Percentiles rank a stretch among this genome's conserved stretches.
Evolutionary conservation across 2,797 vertebrate species (phyloP).

Genomic region (Phrynocephalus vlangalii): DNA sequence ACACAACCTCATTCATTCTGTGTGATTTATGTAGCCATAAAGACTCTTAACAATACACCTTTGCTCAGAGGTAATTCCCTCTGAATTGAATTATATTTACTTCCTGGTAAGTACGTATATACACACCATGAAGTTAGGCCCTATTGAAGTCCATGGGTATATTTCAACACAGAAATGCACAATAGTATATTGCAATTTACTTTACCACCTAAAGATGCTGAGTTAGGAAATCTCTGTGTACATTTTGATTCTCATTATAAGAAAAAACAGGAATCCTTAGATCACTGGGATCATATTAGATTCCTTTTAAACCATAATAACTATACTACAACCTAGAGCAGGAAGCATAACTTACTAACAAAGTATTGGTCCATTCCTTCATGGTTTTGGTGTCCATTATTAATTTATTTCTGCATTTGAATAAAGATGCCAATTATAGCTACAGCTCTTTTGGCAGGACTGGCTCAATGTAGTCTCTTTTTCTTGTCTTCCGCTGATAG

Average conservation of each 20-base stretch:
- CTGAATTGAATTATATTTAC: neutral
- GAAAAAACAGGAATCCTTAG: neutral
- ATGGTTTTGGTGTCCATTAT: neutral
- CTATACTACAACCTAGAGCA: neutral
- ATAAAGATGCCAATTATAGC: constrained; percentile 24
- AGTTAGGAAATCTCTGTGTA: neutral
- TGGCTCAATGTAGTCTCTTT: neutral
- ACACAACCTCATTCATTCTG: neutral
- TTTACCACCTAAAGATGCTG: neutral
- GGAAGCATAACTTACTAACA: neutral
- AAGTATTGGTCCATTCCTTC: neutral
- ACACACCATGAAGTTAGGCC: neutral
- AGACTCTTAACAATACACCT: neutral
- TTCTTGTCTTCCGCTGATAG: neutral
- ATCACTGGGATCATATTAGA: rapidly evolving
- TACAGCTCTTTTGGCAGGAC: constrained; percentile 46
- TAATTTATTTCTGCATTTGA: neutral
- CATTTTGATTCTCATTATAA: neutral
- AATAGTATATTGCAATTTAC: neutral
- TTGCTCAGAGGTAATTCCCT: neutral
- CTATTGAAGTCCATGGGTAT: neutral
- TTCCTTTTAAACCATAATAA: constrained; percentile 7
- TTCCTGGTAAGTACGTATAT: neutral
- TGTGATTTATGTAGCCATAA: neutral
- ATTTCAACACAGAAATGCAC: neutral